phyloP scores from a whole-genome alignment of 2,113 vertebrate genomes.

The Cnemophilus loriae region DNA sequence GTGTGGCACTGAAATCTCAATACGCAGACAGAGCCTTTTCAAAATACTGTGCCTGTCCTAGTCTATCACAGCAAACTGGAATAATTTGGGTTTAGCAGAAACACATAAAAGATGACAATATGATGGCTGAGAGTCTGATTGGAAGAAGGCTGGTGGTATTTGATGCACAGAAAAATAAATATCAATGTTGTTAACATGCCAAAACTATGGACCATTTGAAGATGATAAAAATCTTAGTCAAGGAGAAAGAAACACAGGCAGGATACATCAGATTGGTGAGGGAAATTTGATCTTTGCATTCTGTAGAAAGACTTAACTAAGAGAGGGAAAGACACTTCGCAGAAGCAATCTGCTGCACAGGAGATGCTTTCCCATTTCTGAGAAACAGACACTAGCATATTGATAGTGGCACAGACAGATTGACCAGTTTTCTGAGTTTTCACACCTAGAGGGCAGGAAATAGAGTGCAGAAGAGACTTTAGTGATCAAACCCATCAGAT shows the following conservation, averaged over 20 bases:
- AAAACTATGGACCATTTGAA: not conserved
- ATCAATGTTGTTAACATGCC: not conserved
- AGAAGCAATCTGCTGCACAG: not conserved
- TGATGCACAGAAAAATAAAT: not conserved
- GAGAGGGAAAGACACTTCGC: not conserved
- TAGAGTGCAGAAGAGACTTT: not conserved
- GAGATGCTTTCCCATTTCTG: not conserved
- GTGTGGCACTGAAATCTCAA: not conserved
- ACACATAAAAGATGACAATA: not conserved
- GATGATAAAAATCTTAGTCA: not conserved
- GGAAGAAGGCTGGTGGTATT: not conserved
- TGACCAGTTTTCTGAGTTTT: not conserved
- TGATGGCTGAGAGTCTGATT: not conserved
- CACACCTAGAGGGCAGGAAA: not conserved
- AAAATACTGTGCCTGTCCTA: not conserved
- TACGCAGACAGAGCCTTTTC: not conserved
- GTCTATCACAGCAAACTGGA: not conserved
- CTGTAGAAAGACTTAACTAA: not conserved
- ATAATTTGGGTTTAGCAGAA: not conserved
- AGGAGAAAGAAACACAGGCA: not conserved
- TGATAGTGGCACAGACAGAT: not conserved
- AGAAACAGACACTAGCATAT: not conserved
- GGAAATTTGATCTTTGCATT: not conserved
- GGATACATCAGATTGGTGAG: not conserved
- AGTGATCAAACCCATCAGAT: not conserved